Percentiles rank a stretch among this genome's conserved stretches.
Evolutionary conservation across 1,140 invertebrate species (phyloP).

Genomic region (Drosophila athabasca): DNA sequence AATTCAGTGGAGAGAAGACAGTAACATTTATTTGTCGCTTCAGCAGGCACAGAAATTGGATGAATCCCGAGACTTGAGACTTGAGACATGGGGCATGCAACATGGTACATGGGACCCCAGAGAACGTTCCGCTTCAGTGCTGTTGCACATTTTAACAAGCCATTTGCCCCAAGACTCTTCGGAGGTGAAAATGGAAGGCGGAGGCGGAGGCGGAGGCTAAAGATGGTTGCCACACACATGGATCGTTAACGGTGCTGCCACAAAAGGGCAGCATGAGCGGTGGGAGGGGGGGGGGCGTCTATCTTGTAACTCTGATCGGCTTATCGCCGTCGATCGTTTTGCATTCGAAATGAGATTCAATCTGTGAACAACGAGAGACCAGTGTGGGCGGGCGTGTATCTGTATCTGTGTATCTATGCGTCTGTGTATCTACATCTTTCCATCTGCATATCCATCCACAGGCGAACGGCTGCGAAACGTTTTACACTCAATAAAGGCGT

Average conservation of each 20-base stretch:
- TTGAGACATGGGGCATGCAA: background rate
- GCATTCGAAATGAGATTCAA: slow-evolving; percentile 67
- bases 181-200: background rate
- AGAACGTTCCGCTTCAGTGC: slow-evolving; percentile 51
- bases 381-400: background rate
- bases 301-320: slow-evolving; percentile 48
- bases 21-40: slow-evolving; percentile 72
- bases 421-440: background rate
- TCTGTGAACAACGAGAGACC: too few relatives aligned
- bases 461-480: slow-evolving; percentile 65
- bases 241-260: slow-evolving; percentile 22
- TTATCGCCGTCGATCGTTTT: slow-evolving; percentile 63
- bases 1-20: slow-evolving; percentile 47
- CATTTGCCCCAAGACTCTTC: slow-evolving; percentile 1
- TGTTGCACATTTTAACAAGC: slow-evolving; percentile 54
- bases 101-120: slow-evolving; percentile 1
- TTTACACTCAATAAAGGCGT: slow-evolving; percentile 80
- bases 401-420: slow-evolving; percentile 16
- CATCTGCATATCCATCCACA: slow-evolving; percentile 61
- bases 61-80: slow-evolving; percentile 23
- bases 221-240: slow-evolving; percentile 38
- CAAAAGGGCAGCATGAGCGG: background rate
- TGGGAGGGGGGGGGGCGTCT: slow-evolving; percentile 13
- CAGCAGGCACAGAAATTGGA: slow-evolving; percentile 63
- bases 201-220: background rate